Evolutionary conservation across 2,888 invertebrate species (phyloP).

Genomic region (Girardia tigrina): DNA sequence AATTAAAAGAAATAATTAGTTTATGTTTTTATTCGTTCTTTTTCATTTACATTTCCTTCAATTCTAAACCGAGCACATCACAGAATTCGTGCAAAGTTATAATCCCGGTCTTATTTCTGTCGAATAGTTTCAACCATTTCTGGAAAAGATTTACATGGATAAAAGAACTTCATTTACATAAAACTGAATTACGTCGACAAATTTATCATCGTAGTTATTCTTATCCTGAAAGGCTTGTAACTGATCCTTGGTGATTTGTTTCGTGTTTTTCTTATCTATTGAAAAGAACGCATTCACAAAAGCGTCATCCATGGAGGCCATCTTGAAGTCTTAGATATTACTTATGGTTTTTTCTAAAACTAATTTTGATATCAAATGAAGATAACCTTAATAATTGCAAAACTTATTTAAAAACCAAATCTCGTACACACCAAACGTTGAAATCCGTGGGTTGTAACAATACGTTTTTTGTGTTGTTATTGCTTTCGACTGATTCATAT

Average conservation of each 20-base stretch:
- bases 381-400: too few species aligned
- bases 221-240: constrained; percentile 10
- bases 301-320: constrained; percentile 26
- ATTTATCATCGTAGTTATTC: constrained; percentile 31
- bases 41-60: neutral
- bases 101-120: constrained; percentile 29
- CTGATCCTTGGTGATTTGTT: constrained; percentile 2
- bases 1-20: neutral
- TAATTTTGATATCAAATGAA: too few species aligned
- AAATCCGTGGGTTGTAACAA: too few species aligned
- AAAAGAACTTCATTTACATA: too few species aligned
- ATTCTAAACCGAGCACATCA: constrained; percentile 35
- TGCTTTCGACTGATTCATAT: too few species aligned
- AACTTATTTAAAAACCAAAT: too few species aligned
- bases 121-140: constrained; percentile 37
- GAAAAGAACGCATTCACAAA: constrained; percentile 30
- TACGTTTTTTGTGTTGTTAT: too few species aligned
- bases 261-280: constrained; percentile 9
- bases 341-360: too few species aligned
- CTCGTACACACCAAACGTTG: too few species aligned
- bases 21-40: neutral
- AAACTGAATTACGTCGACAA: constrained; percentile 28
- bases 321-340: too few species aligned
- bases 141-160: constrained; percentile 26
- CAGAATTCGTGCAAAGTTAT: constrained; percentile 34